Base-by-base conservation (phyloP, 2,797 vertebrate genomes). In the Malacoctenus gilli region DNA sequence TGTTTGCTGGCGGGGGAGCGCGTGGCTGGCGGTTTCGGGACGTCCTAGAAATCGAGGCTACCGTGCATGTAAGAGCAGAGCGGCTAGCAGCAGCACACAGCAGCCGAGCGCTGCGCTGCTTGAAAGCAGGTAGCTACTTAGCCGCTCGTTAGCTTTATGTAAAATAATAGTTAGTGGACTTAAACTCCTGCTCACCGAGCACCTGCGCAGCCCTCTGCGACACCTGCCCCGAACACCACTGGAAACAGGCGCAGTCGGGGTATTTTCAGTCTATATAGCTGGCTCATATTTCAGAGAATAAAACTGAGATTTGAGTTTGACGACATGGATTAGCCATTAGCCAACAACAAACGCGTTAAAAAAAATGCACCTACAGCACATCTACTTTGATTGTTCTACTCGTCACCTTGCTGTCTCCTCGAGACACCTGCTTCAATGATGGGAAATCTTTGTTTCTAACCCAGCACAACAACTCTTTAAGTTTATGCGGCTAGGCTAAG, bases 281-380 rank as follows among this genome's bases (percentile, higher is more conserved):
- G 0, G 2, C n/a, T 30, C 0, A 4, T 22, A 32, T 34, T 13
- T 1, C 8, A 5, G 39, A 5, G 37, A 62, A 62, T 52, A 53
- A 50, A 68, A 54, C 3, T 8, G 6, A 5, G 20, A 35, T 22
- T 1, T 28, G 22, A 71, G 37, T 69, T 77, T 49, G 49, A 63
- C 63, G 64, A 65, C 73, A 55, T 32, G 20, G 39, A 23, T 60
- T 63, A 79, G 72, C 82, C 4, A 5, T 59, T 77, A 78, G 63
- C 79, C 35, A 72, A 74, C 79, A 84, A 81, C 80, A 78, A 78
- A 62, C 63, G 46, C 41, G 23, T 70, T 20, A 14, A 52, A 83
- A 76, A 75, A 68, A 70, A 77, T 49, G 48, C 43, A 32, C 10
- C 2, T 16, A 34, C 18, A 3, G 16, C 3, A n/a, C 32, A 23